phyloP scores from a whole-genome alignment of 2,888 invertebrate species.

The Phytoseiulus persimilis region DNA sequence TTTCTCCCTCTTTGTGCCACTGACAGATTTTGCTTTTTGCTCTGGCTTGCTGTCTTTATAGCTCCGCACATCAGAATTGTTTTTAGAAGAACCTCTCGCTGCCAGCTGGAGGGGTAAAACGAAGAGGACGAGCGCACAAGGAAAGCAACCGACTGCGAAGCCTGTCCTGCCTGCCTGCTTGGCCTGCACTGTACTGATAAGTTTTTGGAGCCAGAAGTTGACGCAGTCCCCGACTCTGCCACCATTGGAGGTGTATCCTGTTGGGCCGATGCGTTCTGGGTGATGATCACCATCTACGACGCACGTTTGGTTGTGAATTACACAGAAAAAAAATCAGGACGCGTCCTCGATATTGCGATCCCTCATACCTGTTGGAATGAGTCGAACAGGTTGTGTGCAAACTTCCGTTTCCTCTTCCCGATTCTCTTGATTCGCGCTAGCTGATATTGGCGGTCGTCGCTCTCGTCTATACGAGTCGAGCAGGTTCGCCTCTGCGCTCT shows the following conservation, averaged over 20 bases:
- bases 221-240: not conserved
- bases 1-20: not conserved
- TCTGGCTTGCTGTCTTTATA: not conserved
- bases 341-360: too few relatives aligned
- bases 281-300: not conserved
- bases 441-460: too few relatives aligned
- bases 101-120: not conserved
- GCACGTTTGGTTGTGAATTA: not conserved
- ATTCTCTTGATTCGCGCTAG: too few relatives aligned
- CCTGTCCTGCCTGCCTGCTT: not conserved
- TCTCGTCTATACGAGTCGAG: too few relatives aligned
- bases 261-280: not conserved
- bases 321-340: too few relatives aligned
- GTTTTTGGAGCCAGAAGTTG: not conserved
- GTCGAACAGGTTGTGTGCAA: too few relatives aligned
- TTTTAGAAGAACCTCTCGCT: not conserved
- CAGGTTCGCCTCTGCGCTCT: not conserved
- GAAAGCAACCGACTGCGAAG: slow-evolving; percentile 29
- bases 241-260: not conserved
- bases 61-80: not conserved
- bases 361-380: too few relatives aligned
- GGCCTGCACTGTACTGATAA: not conserved
- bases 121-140: not conserved
- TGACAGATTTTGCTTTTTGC: not conserved
- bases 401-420: too few relatives aligned